A percentile compares a stretch with the other conserved stretches of the same genome.
Evolutionary conservation across 2,888 invertebrate genomes (phyloP).

Genomic region (Apamea epomidion): DNA sequence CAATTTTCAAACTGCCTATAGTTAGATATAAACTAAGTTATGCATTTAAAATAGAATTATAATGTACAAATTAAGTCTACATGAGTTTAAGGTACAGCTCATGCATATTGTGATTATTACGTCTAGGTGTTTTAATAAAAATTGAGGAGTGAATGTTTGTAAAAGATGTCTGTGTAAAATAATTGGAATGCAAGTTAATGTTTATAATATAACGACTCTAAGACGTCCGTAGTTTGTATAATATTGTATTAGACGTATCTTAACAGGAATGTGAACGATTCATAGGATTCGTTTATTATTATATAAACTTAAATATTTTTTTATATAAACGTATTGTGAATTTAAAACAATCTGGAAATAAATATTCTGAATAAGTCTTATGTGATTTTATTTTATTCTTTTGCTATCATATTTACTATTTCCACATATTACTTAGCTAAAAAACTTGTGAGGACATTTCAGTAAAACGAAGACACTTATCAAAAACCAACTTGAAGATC

Average conservation of each 20-base stretch:
- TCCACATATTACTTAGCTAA: neutral
- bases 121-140: slow-evolving; percentile 68
- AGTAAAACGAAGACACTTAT: neutral
- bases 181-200: slow-evolving; percentile 69
- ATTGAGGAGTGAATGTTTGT: slow-evolving; percentile 66
- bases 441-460: neutral
- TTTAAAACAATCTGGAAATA: slow-evolving; percentile 66
- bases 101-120: slow-evolving; percentile 84
- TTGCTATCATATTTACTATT: neutral
- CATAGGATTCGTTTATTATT: slow-evolving; percentile 74
- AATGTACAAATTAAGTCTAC: slow-evolving; percentile 88
- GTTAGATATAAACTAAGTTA: slow-evolving; percentile 73
- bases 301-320: slow-evolving; percentile 75
- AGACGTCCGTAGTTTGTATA: slow-evolving; percentile 78
- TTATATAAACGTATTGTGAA: slow-evolving; percentile 68
- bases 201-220: slow-evolving; percentile 68
- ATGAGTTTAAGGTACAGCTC: slow-evolving; percentile 80
- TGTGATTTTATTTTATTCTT: slow-evolving; percentile 13
- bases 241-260: slow-evolving; percentile 64
- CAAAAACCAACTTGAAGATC: neutral
- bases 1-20: slow-evolving; percentile 72
- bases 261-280: slow-evolving; percentile 67
- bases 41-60: slow-evolving; percentile 87
- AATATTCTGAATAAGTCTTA: slow-evolving; percentile 61
- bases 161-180: slow-evolving; percentile 69